Percentiles rank a stretch among this genome's conserved stretches.
These are phyloP conservation scores for Monopis laevigella DNA, from an alignment of 2,888 invertebrate genomes.

Conservation along the genomic window DNA sequence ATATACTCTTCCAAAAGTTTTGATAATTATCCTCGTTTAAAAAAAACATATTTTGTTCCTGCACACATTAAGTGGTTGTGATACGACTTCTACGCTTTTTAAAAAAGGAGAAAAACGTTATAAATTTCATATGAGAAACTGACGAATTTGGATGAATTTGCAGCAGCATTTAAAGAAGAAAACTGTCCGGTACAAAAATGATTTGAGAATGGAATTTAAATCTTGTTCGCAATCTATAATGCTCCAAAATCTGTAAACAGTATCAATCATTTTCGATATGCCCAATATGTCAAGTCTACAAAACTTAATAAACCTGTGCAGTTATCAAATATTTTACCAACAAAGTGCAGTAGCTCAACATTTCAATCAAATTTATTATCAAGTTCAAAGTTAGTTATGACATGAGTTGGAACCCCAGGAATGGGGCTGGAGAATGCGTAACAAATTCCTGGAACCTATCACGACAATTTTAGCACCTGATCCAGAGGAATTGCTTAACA, in stretches of 20 bases:
- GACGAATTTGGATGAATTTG: conserved; percentile 25
- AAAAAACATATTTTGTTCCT: conserved; percentile 17
- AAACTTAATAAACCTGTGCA: conserved; percentile 29
- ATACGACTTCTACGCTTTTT: conserved; percentile 19
- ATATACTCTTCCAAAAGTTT: conserved; percentile 25
- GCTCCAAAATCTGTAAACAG: conserved; percentile 26
- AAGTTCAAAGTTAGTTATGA: conserved; percentile 20
- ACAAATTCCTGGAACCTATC: conserved; percentile 19
- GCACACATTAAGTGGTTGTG: conserved; percentile 16
- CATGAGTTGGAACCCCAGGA: conserved; percentile 20
- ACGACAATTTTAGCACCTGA: conserved; percentile 4
- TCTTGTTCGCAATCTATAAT: conserved; percentile 25
- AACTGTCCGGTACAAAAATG: conserved; percentile 26
- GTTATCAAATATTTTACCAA: conserved; percentile 28
- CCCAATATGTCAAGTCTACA: conserved; percentile 25
- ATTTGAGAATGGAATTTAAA: conserved; percentile 18
- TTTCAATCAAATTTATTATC: conserved; percentile 20
- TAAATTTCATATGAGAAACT: conserved; percentile 24
- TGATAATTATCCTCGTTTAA: conserved; percentile 19
- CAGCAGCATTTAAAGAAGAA: conserved; percentile 27
- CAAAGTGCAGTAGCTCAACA: conserved; percentile 24
- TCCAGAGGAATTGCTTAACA: conserved; percentile 11
- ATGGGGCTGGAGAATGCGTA: conserved; percentile 18
- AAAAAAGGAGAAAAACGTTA: conserved; percentile 20
- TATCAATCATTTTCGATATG: conserved; percentile 21